Percentiles rank a stretch among this genome's conserved stretches.
These are phyloP conservation scores for Dione vanillae DNA, from an alignment of 2,888 invertebrate species.

Conservation along the genomic window DNA sequence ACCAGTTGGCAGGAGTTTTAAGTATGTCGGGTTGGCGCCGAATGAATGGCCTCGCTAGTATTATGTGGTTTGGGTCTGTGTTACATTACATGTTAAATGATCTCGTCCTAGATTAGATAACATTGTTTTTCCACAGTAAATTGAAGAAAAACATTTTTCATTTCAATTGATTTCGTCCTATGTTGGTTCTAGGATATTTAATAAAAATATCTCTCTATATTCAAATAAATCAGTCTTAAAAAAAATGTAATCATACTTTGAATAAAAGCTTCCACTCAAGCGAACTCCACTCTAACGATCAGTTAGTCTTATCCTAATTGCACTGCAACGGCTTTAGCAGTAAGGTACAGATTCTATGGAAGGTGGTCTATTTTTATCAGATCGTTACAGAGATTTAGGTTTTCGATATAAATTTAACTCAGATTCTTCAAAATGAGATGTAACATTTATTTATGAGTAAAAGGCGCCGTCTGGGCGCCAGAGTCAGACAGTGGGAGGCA, in stretches of 20 bases:
- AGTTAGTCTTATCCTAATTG: background rate
- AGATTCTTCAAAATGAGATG: conserved; percentile 25
- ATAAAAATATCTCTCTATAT: background rate
- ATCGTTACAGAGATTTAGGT: conserved; percentile 6
- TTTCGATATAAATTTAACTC: conserved; percentile 19
- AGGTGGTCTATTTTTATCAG: conserved; percentile 6
- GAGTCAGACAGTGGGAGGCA: conserved; percentile 41
- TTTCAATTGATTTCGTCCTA: background rate
- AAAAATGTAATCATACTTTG: no score
- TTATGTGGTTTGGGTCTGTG: conserved; percentile 54
- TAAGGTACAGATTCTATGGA: background rate
- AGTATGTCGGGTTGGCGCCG: conserved; percentile 67
- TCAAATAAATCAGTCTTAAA: no score
- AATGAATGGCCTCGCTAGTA: conserved; percentile 57
- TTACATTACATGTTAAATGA: conserved; percentile 31
- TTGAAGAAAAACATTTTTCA: background rate
- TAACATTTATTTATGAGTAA: conserved; percentile 37
- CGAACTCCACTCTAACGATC: no score
- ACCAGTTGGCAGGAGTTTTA: conserved; percentile 65
- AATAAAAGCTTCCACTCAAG: no score
- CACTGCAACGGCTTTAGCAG: background rate
- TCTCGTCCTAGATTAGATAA: conserved; percentile 32
- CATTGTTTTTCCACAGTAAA: conserved; percentile 15
- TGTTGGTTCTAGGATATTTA: background rate
- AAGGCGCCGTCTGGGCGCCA: conserved; percentile 48